phyloP scores from a whole-genome alignment of 2,797 vertebrate genomes.

The Otus scops region DNA sequence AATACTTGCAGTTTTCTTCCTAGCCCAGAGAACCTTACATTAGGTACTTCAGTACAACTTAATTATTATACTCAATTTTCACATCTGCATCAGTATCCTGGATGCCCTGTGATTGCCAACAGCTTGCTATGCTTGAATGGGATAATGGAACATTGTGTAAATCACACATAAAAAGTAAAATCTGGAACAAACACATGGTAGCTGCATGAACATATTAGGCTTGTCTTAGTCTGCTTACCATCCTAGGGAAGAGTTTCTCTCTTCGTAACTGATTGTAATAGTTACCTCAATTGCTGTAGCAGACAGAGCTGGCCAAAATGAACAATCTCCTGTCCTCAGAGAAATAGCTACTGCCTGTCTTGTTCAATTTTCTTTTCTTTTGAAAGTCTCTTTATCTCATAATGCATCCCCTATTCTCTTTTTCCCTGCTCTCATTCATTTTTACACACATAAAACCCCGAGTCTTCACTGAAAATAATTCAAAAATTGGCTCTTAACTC shows the following conservation, averaged over 20 bases:
- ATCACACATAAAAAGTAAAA: background rate
- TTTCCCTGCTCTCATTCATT: background rate
- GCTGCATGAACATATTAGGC: background rate
- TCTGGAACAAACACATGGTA: background rate
- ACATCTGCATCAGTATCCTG: fast-evolving
- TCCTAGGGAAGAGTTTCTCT: background rate
- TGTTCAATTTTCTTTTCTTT: background rate
- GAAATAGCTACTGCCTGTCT: background rate
- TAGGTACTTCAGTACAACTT: background rate
- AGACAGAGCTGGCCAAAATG: background rate
- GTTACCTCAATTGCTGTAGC: background rate
- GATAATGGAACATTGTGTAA: background rate
- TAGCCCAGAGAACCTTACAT: background rate
- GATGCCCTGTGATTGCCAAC: background rate
- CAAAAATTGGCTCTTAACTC: background rate
- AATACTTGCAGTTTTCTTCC: background rate
- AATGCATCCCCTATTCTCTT: background rate
- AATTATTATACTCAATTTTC: background rate
- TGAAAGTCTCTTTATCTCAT: background rate
- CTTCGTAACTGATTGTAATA: background rate
- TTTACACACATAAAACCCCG: background rate
- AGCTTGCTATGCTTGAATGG: background rate
- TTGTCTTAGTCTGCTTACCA: background rate
- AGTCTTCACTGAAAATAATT: background rate
- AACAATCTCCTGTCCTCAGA: background rate